These are phyloP conservation scores for Luffia ferchaultella DNA, from an alignment of 2,888 invertebrate species.

Conservation along the genomic window DNA sequence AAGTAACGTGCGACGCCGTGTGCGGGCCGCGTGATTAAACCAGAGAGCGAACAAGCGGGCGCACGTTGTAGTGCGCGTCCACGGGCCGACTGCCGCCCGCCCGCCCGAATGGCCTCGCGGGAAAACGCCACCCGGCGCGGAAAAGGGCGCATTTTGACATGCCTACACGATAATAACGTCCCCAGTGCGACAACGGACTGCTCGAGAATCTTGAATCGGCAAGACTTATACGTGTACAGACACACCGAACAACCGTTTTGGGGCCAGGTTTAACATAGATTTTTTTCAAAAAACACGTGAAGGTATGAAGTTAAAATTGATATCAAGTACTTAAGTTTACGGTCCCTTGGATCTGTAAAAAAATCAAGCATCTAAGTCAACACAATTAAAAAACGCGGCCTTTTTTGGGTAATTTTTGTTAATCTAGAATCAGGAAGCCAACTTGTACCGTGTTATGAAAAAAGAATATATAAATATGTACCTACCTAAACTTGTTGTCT, in stretches of 20 bases:
- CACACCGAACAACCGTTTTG: neutral
- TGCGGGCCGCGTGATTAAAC: neutral
- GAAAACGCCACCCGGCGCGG: conserved; percentile 17
- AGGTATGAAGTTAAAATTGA: neutral
- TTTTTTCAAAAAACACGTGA: neutral
- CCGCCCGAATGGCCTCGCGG: conserved; percentile 21
- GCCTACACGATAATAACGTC: neutral
- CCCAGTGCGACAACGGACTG: neutral
- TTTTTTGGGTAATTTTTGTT: no score
- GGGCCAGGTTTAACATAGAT: neutral
- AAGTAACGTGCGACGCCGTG: neutral
- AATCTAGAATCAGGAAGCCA: no score
- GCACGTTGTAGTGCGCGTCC: neutral
- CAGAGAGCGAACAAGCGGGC: neutral
- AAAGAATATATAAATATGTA: no score
- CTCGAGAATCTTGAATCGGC: neutral
- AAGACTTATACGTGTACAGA: neutral
- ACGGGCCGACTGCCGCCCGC: neutral
- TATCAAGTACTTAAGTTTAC: no score
- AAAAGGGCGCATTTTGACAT: neutral
- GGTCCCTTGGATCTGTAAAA: no score
- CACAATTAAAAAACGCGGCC: no score
- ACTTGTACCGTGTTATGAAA: no score
- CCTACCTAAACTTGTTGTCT: no score
- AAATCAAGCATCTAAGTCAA: no score